phyloP scores from a whole-genome alignment of 2,797 vertebrate species.

The Aplochiton taeniatus region DNA sequence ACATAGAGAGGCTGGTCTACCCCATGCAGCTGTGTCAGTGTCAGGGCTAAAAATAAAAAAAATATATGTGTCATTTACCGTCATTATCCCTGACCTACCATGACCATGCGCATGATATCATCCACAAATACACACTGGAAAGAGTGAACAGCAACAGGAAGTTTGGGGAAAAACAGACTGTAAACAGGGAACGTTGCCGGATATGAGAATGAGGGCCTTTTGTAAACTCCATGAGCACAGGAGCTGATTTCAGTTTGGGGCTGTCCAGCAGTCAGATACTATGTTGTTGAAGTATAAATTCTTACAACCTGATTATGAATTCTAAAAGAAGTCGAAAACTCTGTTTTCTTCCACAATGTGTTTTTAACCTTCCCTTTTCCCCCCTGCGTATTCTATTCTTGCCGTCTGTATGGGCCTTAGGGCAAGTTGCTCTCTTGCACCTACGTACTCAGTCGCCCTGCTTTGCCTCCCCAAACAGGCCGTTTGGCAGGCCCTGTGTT shows the following conservation, averaged over 20 bases:
- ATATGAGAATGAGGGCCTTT: too few relatives aligned
- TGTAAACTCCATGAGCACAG: too few relatives aligned
- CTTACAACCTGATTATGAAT: too few relatives aligned
- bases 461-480: not conserved
- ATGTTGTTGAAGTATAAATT: too few relatives aligned
- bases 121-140: not conserved
- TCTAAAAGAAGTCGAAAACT: too few relatives aligned
- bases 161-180: not conserved
- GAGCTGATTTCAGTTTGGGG: too few relatives aligned
- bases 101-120: constrained; percentile 10
- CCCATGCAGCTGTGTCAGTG: not conserved
- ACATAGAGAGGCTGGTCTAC: not conserved
- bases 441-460: not conserved
- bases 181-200: too few relatives aligned
- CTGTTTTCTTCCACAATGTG: not conserved
- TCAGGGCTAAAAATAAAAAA: constrained; percentile 17
- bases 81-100: not conserved
- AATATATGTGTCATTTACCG: constrained; percentile 11
- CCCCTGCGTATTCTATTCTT: not conserved
- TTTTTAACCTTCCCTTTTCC: not conserved
- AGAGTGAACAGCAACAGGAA: not conserved
- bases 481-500: constrained; percentile 4
- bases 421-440: not conserved
- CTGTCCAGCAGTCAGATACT: too few relatives aligned
- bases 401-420: not conserved